phyloP scores from a whole-genome alignment of 2,888 invertebrate genomes.

The Linnaemya tessellans region DNA sequence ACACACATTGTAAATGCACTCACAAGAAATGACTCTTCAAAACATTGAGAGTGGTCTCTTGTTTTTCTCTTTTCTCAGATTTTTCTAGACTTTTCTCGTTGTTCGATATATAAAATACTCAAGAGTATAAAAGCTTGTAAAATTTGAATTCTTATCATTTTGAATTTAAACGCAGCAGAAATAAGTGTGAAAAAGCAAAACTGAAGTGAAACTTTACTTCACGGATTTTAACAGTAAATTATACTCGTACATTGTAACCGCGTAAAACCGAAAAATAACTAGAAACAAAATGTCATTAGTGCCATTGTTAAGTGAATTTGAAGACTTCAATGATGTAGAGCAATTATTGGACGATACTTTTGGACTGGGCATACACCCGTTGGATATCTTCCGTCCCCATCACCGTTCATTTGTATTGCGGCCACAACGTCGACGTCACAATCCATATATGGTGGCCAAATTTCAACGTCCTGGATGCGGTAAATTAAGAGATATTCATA shows the following conservation, averaged over 20 bases:
- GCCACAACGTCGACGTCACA: slow-evolving; percentile 85
- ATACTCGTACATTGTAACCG: too few species aligned
- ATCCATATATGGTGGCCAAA: slow-evolving; percentile 47
- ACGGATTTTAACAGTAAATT: background rate
- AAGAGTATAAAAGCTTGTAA: slow-evolving; percentile 68
- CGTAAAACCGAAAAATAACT: background rate
- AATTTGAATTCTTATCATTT: slow-evolving; percentile 58
- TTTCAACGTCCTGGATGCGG: slow-evolving; percentile 83
- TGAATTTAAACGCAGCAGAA: slow-evolving; percentile 21
- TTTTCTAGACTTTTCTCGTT: slow-evolving; percentile 21
- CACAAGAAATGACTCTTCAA: too few species aligned
- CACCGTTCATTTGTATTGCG: slow-evolving; percentile 73
- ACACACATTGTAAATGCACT: too few species aligned
- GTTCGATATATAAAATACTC: background rate
- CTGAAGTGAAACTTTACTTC: too few species aligned
- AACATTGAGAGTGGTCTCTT: too few species aligned
- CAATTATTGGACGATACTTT: slow-evolving; percentile 76
- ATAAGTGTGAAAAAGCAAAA: background rate
- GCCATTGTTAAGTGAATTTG: slow-evolving; percentile 74
- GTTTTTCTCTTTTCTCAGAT: background rate
- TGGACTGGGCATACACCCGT: slow-evolving; percentile 78
- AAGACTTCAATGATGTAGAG: slow-evolving; percentile 57
- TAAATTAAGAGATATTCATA: slow-evolving; percentile 84
- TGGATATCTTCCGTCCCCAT: slow-evolving; percentile 79
- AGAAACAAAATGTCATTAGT: slow-evolving; percentile 74